Conservation (phyloP, 2,113 vertebrate species). For the Dasyurus viverrinus region DNA sequence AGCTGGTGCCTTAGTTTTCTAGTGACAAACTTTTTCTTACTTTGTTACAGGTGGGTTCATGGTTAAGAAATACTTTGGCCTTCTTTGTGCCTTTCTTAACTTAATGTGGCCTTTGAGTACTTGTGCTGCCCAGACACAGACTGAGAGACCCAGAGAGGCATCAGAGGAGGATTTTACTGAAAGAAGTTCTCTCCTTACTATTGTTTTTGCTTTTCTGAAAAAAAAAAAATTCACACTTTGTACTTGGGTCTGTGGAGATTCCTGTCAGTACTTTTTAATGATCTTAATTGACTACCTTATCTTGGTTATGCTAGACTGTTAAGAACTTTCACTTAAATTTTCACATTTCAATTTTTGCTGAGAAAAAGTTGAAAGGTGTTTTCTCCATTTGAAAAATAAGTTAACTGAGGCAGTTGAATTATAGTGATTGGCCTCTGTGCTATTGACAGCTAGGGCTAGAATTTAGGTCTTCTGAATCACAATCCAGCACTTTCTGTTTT, state of each 20-base stretch:
- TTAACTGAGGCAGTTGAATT: background rate
- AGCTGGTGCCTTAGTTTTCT: background rate
- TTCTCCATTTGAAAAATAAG: conserved; percentile 10
- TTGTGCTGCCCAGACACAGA: background rate
- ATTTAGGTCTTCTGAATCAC: background rate
- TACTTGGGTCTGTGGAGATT: background rate
- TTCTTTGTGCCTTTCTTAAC: background rate
- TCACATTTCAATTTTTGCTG: background rate
- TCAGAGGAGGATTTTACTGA: background rate
- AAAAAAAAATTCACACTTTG: background rate
- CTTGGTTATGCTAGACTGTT: background rate
- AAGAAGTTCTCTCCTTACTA: background rate
- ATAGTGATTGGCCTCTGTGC: background rate
- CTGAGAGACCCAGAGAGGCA: background rate
- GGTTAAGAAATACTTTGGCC: background rate
- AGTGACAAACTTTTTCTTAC: background rate
- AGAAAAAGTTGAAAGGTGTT: conserved; percentile 12
- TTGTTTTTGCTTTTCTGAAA: background rate
- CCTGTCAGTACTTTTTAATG: background rate
- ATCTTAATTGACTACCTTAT: background rate
- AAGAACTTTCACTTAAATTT: background rate
- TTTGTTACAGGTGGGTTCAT: background rate
- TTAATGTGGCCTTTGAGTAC: background rate
- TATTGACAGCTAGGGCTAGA: background rate
- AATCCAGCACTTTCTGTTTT: background rate